Conservation (phyloP, 1,140 invertebrate species). For the Atta cephalotes region DNA sequence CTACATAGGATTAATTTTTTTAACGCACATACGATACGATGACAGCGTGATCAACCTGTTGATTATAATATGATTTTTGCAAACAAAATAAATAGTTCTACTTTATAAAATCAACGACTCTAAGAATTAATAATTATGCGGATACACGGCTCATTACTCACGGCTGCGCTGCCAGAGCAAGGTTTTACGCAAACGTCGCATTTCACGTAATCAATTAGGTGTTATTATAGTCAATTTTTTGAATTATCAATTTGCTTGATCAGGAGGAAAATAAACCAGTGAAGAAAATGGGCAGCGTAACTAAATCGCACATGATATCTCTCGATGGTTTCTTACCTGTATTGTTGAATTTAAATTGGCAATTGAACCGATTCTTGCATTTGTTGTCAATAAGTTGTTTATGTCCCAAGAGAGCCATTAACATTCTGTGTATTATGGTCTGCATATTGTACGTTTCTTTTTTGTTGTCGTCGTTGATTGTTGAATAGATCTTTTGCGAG, state of each 20-base stretch:
- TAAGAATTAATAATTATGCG: constrained; percentile 64
- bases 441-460: constrained; percentile 48
- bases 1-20: constrained; percentile 1
- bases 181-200: constrained; percentile 50
- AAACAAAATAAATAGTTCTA: constrained; percentile 24
- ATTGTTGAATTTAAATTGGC: constrained; percentile 58
- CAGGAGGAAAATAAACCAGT: neutral
- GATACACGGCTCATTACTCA: constrained; percentile 70
- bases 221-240: constrained; percentile 61
- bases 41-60: neutral
- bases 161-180: neutral
- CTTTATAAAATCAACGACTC: constrained; percentile 39
- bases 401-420: constrained; percentile 73
- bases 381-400: constrained; percentile 34
- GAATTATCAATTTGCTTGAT: constrained; percentile 59
- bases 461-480: constrained; percentile 32
- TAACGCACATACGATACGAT: neutral
- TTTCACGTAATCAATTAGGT: constrained; percentile 66
- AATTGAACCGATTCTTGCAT: constrained; percentile 18
- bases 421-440: constrained; percentile 71
- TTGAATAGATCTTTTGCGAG: constrained; percentile 35
- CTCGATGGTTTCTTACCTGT: constrained; percentile 60
- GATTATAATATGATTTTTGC: neutral
- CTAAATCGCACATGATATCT: neutral
- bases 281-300: neutral